These are phyloP conservation scores for Eumeta japonica DNA, from an alignment of 1,140 invertebrate genomes.

Conservation along the genomic window DNA sequence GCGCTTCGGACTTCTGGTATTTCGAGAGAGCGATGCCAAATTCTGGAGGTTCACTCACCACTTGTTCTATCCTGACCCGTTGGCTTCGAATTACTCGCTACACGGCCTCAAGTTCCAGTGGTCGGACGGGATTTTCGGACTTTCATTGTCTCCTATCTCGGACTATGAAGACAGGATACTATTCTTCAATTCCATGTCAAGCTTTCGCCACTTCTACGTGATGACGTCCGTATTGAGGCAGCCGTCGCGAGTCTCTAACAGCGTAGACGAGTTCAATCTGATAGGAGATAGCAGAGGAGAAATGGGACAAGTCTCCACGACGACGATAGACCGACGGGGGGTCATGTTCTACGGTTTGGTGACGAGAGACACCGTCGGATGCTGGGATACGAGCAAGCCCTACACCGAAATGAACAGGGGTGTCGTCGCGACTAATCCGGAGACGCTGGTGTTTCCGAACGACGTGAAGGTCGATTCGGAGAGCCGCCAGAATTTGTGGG, in stretches of 20 bases:
- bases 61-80: slow-evolving; percentile 74
- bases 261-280: slow-evolving; percentile 61
- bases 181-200: slow-evolving; percentile 79
- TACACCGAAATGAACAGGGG: slow-evolving; percentile 64
- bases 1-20: slow-evolving; percentile 71
- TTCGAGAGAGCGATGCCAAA: slow-evolving; percentile 62
- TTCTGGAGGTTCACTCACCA: slow-evolving; percentile 76
- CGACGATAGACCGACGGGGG: slow-evolving; percentile 67
- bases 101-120: slow-evolving; percentile 76
- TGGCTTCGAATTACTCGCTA: slow-evolving; percentile 67
- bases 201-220: slow-evolving; percentile 73
- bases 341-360: slow-evolving; percentile 79
- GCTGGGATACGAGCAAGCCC: slow-evolving; percentile 75
- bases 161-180: slow-evolving; percentile 61
- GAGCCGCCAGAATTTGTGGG: slow-evolving; percentile 68
- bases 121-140: slow-evolving; percentile 78
- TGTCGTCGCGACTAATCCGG: slow-evolving; percentile 60
- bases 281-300: slow-evolving; percentile 64
- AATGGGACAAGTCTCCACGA: slow-evolving; percentile 69
- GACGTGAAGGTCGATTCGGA: slow-evolving; percentile 75
- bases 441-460: slow-evolving; percentile 73
- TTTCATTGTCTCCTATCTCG: slow-evolving; percentile 65
- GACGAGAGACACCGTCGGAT: slow-evolving; percentile 69
- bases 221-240: slow-evolving; percentile 64
- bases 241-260: slow-evolving; percentile 55